Conservation (phyloP, 2,797 vertebrate genomes). For the Coregonus ussuriensis region DNA sequence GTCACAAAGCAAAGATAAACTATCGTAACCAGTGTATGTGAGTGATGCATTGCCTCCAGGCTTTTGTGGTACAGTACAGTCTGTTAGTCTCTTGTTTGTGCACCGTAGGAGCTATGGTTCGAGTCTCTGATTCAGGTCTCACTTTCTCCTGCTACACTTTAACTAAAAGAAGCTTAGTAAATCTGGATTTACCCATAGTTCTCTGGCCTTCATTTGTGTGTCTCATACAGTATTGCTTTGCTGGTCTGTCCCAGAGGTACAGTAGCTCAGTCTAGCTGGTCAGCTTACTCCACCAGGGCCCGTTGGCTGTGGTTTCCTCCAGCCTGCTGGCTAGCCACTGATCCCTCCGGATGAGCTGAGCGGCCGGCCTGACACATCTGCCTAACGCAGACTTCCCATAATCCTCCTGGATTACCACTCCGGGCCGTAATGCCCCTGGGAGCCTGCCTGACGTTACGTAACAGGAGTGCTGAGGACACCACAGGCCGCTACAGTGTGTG, state of each 20-base stretch:
- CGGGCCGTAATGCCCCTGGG: not conserved
- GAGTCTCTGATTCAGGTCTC: not conserved
- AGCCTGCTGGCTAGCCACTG: not conserved
- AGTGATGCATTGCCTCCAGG: not conserved
- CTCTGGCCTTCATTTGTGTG: not conserved
- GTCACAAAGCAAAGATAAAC: not conserved
- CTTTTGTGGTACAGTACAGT: not conserved
- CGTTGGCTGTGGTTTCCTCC: not conserved
- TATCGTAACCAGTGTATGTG: not conserved
- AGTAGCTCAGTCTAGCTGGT: not conserved
- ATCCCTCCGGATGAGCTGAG: not conserved
- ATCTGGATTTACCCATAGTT: not conserved
- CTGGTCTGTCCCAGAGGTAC: not conserved
- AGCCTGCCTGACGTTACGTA: slow-evolving; percentile 2
- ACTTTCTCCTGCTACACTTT: not conserved
- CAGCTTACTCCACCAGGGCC: not conserved
- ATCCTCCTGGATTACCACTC: not conserved
- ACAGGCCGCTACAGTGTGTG: not conserved
- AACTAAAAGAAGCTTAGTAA: not conserved
- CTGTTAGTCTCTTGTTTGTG: not conserved
- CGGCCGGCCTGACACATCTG: not conserved
- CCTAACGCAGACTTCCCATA: not conserved
- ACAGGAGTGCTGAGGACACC: slow-evolving; percentile 1
- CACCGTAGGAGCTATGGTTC: not conserved
- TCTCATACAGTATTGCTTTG: not conserved